Base-by-base conservation (phyloP, 2,113 vertebrate species). In the Laterallus jamaicensis region DNA sequence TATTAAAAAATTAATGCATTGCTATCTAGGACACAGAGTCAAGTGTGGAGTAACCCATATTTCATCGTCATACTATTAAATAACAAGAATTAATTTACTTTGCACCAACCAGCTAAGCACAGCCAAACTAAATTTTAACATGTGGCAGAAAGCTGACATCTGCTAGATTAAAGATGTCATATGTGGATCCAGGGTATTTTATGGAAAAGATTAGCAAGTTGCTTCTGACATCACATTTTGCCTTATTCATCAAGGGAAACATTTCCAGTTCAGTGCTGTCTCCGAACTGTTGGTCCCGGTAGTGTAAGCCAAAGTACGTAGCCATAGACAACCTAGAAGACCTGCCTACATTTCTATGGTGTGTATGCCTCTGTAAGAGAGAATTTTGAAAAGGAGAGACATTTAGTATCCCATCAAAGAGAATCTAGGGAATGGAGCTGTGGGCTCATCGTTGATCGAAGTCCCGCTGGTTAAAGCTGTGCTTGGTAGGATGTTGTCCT, bases 11-110 rank as follows among this genome's bases (percentile, higher is more conserved):
- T 75, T 77, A 14, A 91, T 82, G 64, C 0, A 1, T 88, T 94
- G 54, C 64, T 92, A 67, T 88, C 79, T 91, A 54, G 88, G 79
- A 79, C 87, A 62, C 35, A 73, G 67, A 85, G 56, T 75, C 62
- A 74, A 92, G 42, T 63, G 31, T 92, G 40, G 70, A 83, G 35
- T 89, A 89, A 91, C 50, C n/a, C 62, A 25, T 66, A 92, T 93
- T 94, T 92, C 80, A 79, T 92, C 25, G 1, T 73, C 74, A 47
- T 58, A 26, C 29, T 71, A 64, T 88, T 93, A 93, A 92, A 93
- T 71, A 93, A 81, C 54, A 93, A 62, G 35, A 71, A 88, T 35
- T 74, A 49, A 78, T 95, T 90, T 67, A 58, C 49, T 94, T 91
- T 75, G 58, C 1, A 1, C 44, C 82, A 81, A 50, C 68, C 68